A percentile compares a stretch with the other conserved stretches of the same genome.
Evolutionary conservation across 1,140 invertebrate species (phyloP).

Genomic region (Berghia stephanieae): DNA sequence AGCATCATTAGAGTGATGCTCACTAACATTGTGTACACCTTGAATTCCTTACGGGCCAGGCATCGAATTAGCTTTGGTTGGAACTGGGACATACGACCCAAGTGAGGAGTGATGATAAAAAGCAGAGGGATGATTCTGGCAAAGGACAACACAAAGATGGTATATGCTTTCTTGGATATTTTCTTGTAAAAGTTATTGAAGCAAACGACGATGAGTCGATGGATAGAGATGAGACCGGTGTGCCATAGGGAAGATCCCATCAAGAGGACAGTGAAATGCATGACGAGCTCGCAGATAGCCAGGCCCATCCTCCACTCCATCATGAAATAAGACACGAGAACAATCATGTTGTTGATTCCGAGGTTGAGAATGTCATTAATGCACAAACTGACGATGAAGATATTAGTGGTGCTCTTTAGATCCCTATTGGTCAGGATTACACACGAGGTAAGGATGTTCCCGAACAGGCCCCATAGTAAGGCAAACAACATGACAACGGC

Average conservation of each 20-base stretch:
- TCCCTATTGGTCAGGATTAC: constrained; percentile 52
- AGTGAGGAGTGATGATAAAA: constrained; percentile 60
- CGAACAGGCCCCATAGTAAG: constrained; percentile 53
- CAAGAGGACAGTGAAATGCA: constrained; percentile 60
- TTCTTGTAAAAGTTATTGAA: constrained; percentile 64
- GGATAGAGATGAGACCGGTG: constrained; percentile 64
- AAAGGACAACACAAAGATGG: constrained; percentile 58
- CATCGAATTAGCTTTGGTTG: constrained; percentile 63
- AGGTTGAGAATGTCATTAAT: constrained; percentile 66
- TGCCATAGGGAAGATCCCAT: constrained; percentile 66
- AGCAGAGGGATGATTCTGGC: constrained; percentile 60
- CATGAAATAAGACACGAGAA: constrained; percentile 62
- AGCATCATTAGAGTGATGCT: constrained; percentile 61
- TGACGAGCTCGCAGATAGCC: constrained; percentile 58
- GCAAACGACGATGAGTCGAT: constrained; percentile 64
- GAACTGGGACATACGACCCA: constrained; percentile 61
- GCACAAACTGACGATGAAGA: constrained; percentile 65
- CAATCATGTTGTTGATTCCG: constrained; percentile 63
- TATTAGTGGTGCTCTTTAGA: constrained; percentile 62
- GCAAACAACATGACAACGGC: constrained; percentile 55
- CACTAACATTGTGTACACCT: constrained; percentile 60
- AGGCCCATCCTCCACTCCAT: constrained; percentile 55
- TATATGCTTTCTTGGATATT: constrained; percentile 63
- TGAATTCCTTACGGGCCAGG: constrained; percentile 58
- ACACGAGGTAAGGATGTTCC: constrained; percentile 54